Percentiles rank a stretch among this genome's conserved stretches.
Evolutionary conservation across 2,113 vertebrate genomes (phyloP).

Genomic region (Leptodactylus fuscus): DNA sequence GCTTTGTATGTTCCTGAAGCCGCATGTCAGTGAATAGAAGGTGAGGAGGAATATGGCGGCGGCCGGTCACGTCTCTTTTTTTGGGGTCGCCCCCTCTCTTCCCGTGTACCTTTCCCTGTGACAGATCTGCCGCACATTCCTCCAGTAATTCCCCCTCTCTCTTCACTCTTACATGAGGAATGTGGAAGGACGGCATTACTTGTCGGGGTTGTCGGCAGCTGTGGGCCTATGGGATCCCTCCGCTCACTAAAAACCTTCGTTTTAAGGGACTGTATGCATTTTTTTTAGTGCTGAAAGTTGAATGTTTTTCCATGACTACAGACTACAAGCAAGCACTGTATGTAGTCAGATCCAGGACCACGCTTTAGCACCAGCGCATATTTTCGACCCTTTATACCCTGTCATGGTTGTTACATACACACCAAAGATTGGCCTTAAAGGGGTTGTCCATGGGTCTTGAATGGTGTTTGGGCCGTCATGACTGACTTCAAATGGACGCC

Average conservation of each 20-base stretch:
- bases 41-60: neutral
- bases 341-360: neutral
- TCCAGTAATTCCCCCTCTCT: neutral
- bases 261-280: too few species aligned
- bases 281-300: too few species aligned
- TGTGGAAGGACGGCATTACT: slow-evolving; percentile 23
- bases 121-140: neutral
- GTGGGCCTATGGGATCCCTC: neutral
- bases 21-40: neutral
- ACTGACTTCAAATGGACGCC: too few species aligned
- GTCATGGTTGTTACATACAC: too few species aligned
- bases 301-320: neutral
- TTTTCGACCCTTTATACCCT: too few species aligned
- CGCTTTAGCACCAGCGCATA: too few species aligned
- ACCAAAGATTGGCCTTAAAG: too few species aligned
- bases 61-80: neutral
- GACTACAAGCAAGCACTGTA: neutral
- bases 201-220: neutral
- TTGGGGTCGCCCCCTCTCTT: neutral
- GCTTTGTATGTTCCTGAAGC: neutral
- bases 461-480: too few species aligned
- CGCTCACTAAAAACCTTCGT: neutral
- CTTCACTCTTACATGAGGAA: slow-evolving; percentile 15
- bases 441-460: too few species aligned
- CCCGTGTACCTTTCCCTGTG: neutral